A percentile compares a stretch with the other conserved stretches of the same genome.
phyloP scores from a whole-genome alignment of 2,888 invertebrate genomes.

The Steinernema carpocapsae region DNA sequence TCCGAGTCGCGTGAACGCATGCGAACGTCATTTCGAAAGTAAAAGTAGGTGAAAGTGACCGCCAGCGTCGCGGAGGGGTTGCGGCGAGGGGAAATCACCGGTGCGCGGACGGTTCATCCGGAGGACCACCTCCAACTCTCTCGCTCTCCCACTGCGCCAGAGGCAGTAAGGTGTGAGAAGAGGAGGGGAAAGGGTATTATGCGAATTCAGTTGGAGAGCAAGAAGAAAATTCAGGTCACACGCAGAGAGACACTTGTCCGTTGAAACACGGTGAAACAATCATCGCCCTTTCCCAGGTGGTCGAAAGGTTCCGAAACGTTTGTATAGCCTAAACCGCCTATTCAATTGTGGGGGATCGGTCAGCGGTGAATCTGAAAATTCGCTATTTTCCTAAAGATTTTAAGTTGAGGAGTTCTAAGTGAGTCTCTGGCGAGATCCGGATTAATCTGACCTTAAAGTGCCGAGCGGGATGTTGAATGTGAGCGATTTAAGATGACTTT shows the following conservation, averaged over 20 bases:
- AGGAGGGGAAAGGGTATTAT: conserved; percentile 24
- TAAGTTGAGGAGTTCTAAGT: too few relatives aligned
- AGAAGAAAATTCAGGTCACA: conserved; percentile 33
- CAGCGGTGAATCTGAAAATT: conserved; percentile 1
- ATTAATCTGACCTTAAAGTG: neutral
- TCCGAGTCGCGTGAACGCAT: conserved; percentile 21
- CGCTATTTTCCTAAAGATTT: neutral
- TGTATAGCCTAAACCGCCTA: conserved; percentile 24
- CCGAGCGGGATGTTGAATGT: neutral
- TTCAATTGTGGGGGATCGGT: neutral
- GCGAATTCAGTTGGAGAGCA: conserved; percentile 27
- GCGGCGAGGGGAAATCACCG: conserved; percentile 17
- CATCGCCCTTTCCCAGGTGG: neutral
- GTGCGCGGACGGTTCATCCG: conserved; percentile 21
- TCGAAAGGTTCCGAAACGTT: conserved; percentile 25
- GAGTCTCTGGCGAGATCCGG: neutral
- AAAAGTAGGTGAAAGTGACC: conserved; percentile 34
- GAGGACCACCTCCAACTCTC: neutral
- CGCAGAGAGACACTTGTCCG: conserved; percentile 11
- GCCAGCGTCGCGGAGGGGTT: conserved; percentile 17
- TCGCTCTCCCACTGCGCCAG: neutral
- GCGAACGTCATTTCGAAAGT: conserved; percentile 35
- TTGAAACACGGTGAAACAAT: conserved; percentile 34
- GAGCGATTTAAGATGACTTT: too few relatives aligned
- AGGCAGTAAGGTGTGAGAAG: conserved; percentile 1